Base-by-base conservation (phyloP, 1,140 invertebrate genomes). In the Bombus vancouverensis region DNA sequence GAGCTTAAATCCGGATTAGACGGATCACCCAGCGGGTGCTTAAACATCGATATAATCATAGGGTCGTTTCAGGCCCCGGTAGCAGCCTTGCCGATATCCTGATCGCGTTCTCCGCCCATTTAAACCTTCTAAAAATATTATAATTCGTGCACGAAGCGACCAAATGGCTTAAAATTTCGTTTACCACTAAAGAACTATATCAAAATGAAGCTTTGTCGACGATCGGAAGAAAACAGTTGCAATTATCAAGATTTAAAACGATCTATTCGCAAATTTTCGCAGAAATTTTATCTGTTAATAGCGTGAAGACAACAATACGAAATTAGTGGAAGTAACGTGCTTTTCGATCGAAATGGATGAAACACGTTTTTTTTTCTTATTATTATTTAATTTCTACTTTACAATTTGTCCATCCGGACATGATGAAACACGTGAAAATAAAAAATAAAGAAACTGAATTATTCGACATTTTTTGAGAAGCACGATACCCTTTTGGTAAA, bases 1-100 rank as follows among this genome's bases (percentile, higher is more conserved):
- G 59, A 88, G 81, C 84, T 84, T 85, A 88, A 90, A 88, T 89
- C 90, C 81, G 85, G 89, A 85, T 86, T 92, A 89, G 91, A 88
- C 85, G 89, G 89, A 92, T 92, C 85, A 81, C 86, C 28, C 91
- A 91, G 91, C 91, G 89, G 91, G 91, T 89, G 86, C 53, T 85
- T 91, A 90, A 92, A 91, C 89, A 89, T 81, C 76, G 89, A 92
- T 88, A 81, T 86, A 88, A 90, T 91, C 83, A 53, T 57, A 39
- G 59, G 39, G 66, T 47, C 62, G 42, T 34, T 28, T 5, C 44
- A 39, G 18, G 2, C 25, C 37, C 10, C 42, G 42, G 71, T 73
- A 70, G 81, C 72, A n/a, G 37, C 73, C 62, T 90, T 73, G 62
- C n/a, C 42, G 81, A 88, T 88, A 91, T 85, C 32, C 22, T 59